Evolutionary conservation across 2,113 vertebrate genomes (phyloP), one percentile per base, ranked within the genome.

Genomic region (Australoheros scitulus): DNA sequence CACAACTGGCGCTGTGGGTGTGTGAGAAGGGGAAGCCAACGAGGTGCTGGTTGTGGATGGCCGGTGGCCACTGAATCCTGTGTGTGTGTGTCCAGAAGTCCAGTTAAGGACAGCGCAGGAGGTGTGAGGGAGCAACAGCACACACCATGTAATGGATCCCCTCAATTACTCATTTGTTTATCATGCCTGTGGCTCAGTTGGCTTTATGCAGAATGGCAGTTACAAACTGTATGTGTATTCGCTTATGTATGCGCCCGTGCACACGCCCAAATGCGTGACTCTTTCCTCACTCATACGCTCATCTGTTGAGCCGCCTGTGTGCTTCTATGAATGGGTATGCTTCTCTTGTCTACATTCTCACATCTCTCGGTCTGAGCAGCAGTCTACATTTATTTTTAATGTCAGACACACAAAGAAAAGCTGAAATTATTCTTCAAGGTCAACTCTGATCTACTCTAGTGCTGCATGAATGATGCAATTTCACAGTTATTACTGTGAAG

Each of bases 1-100:
- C 78, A 91, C 92, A 89, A 89, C 88, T 92, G 92, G 85, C 17
- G 20, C 5, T 58, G 88, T 92, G 90, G 90, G 90, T 88, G 86
- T 91, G 87, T 86, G 93, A 87, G 86, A 87, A 90, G 84, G 93
- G 90, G 91, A 93, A 90, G 92, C 90, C 94, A 93, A 87, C 76
- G 84, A 92, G 83, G 75, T 92, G 85, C 34, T 74, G 61, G 84
- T 90, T 29, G 80, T 41, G 57, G 70, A 76, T 89, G 87, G 88
- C 58, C 68, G 68, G 90, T 91, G 86, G 91, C 90, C 77, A 89
- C 82, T 32, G n/a, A 80, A 77, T 63, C 85, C 77, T 38, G 82
- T 65, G 56, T 72, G 85, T 11, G 26, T 26, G 26, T 81, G 3
- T 81, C 52, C 65, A 90, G 65, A 85, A 77, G 83, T 82, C 87